Percentiles rank a stretch among this genome's conserved stretches.
Conservation (phyloP, 1,140 invertebrate genomes). For the Cotesia typhae region DNA sequence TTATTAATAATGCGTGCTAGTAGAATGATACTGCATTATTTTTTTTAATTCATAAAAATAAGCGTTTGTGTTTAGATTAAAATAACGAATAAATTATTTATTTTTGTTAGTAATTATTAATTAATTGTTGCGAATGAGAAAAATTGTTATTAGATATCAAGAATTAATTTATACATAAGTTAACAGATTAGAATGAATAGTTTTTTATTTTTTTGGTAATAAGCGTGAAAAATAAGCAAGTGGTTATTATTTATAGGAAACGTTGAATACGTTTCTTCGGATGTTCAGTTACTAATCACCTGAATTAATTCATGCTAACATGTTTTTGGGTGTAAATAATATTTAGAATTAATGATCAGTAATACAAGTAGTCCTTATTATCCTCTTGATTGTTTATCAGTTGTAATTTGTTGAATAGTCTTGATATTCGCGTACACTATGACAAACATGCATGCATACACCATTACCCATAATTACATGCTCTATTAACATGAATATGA, state of each 20-base stretch:
- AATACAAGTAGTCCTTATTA: constrained; percentile 61
- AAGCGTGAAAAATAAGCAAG: too few relatives aligned
- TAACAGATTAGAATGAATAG: too few relatives aligned
- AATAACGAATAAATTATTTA: neutral
- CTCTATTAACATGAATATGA: too few relatives aligned
- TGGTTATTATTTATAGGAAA: too few relatives aligned
- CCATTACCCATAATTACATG: constrained; percentile 46
- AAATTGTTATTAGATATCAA: too few relatives aligned
- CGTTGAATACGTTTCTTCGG: constrained; percentile 20
- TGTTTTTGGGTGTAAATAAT: constrained; percentile 28
- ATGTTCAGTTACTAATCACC: constrained; percentile 39
- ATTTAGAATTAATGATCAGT: constrained; percentile 53
- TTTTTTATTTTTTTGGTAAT: constrained; percentile 9
- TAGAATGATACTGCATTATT: constrained; percentile 8
- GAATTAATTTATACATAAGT: too few relatives aligned
- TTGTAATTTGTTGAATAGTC: constrained; percentile 52
- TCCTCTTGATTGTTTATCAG: constrained; percentile 49
- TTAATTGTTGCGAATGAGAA: too few relatives aligned
- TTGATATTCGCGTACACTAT: constrained; percentile 56
- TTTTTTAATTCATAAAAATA: neutral
- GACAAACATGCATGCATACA: constrained; percentile 62
- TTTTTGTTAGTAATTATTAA: too few relatives aligned
- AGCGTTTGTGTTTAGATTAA: constrained; percentile 22
- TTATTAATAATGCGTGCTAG: constrained; percentile 18
- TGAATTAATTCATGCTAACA: constrained; percentile 39